Conservation (phyloP, 1,140 invertebrate genomes). For the Aphaenogaster ashmeadi region DNA sequence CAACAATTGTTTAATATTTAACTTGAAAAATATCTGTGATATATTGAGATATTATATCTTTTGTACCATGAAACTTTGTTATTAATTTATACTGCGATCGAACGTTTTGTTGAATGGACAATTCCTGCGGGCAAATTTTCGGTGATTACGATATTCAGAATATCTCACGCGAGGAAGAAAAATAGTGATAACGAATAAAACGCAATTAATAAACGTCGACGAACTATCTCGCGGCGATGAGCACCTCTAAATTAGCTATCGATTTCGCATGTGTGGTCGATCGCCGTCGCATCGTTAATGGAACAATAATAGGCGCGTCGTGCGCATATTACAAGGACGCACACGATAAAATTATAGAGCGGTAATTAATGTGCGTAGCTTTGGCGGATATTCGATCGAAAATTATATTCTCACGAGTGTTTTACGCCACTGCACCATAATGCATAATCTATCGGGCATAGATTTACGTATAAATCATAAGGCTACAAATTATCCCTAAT, state of each 20-base stretch:
- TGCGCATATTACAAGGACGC: constrained; percentile 52
- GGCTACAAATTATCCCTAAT: constrained; percentile 66
- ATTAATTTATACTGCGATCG: not conserved
- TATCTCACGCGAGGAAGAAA: constrained; percentile 1
- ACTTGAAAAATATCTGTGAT: not conserved
- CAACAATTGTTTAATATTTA: not conserved
- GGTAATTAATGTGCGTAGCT: constrained; percentile 72
- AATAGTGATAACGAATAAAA: constrained; percentile 30
- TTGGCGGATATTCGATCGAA: constrained; percentile 41
- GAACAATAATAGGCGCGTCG: constrained; percentile 70
- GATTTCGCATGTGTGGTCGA: constrained; percentile 56
- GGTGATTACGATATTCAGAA: not conserved
- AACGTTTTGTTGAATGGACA: not conserved
- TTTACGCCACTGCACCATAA: constrained; percentile 56
- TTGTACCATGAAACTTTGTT: not conserved
- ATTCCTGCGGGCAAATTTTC: not conserved
- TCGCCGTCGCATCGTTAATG: constrained; percentile 69
- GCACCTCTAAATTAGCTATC: constrained; percentile 54
- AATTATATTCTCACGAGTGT: constrained; percentile 74
- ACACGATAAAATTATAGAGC: constrained; percentile 66
- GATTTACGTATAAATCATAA: constrained; percentile 68
- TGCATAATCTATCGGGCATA: constrained; percentile 61
- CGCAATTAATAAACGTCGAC: constrained; percentile 46
- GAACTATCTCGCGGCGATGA: not conserved
- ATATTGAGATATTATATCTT: not conserved